Base-by-base conservation (phyloP, 2,113 vertebrate genomes). In the Urocynchramus pylzowi region DNA sequence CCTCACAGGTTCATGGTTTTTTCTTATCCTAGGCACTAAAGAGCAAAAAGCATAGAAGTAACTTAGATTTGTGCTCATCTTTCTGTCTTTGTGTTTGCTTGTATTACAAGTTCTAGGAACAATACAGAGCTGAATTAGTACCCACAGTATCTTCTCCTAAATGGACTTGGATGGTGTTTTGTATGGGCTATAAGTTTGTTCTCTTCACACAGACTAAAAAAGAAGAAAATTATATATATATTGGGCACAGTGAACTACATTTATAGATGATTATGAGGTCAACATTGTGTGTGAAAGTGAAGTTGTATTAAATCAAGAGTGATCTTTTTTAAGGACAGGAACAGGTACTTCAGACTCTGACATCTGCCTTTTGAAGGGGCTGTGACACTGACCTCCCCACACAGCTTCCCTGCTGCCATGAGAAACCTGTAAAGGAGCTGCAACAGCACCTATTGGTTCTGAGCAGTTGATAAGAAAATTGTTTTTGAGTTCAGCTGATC, bases 331-430 rank as follows among this genome's bases (percentile, higher is more conserved):
- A 60, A 39, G 24, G 30, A 56, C 0, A 0, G 28, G 53, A 79
- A 27, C 4, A 41, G 22, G 6, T n/a, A 45, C 78, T 68, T 64
- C 47, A 68, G 31, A 59, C 47, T 41, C 90, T 78, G 23, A 12
- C 30, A 37, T 4, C 10, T 56, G 47, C 8, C 30, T 64, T 31
- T n/a, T 35, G n/a, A 71, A 52, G 30, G 6, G 23, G 37, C 26
- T 24, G 56, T 57, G 61, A 11, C 23, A 26, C 6, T 0, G 0
- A 20, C 13, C 21, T 20, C 37, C 56, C 23, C 27, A 11, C 2
- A 22, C 33, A 33, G 44, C 19, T 37, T 39, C 39, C 42, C 28
- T 76, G 11, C 28, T 71, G 24, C 57, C 28, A 5, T 16, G 10
- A 70, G n/a, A 74, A 65, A 65, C 10, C 16, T 67, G 24, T 27